phyloP scores from a whole-genome alignment of 2,888 invertebrate genomes.

The Anarsia innoxiella region DNA sequence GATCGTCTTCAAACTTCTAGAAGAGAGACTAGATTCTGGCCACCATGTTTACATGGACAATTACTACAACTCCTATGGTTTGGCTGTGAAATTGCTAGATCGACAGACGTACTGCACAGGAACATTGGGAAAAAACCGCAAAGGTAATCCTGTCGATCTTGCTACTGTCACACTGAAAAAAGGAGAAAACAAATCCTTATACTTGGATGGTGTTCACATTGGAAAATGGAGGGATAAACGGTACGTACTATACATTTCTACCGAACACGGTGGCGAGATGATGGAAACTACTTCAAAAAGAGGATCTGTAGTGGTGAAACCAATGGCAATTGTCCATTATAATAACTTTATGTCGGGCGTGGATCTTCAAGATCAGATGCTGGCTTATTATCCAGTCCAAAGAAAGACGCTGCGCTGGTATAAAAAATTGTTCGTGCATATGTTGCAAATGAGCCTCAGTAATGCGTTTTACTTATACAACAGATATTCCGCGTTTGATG shows the following conservation, averaged over 20 bases:
- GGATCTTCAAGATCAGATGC: conserved; percentile 20
- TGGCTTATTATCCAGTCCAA: conserved; percentile 20
- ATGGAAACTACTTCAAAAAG: conserved; percentile 17
- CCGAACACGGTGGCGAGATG: conserved; percentile 18
- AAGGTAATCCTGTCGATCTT: conserved; percentile 24
- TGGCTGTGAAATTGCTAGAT: conserved; percentile 29
- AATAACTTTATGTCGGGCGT: conserved; percentile 22
- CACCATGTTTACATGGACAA: conserved; percentile 29
- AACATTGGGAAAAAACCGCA: conserved; percentile 27
- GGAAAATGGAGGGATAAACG: conserved; percentile 19
- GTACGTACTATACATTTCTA: conserved; percentile 18
- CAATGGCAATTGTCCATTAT: conserved; percentile 17
- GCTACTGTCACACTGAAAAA: conserved; percentile 18
- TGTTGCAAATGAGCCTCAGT: conserved; percentile 21
- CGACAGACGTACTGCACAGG: conserved; percentile 38
- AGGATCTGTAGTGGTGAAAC: conserved; percentile 17
- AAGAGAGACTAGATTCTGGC: conserved; percentile 22
- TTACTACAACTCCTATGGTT: conserved; percentile 22
- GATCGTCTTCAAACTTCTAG: conserved; percentile 25
- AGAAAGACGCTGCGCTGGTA: conserved; percentile 22
- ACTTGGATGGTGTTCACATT: conserved; percentile 10
- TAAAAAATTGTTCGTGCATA: conserved; percentile 21
- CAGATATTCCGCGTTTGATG: conserved; percentile 16
- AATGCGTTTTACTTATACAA: conserved; percentile 12
- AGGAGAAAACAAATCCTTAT: conserved; percentile 24